phyloP scores from a whole-genome alignment of 2,888 invertebrate species.

The Parnassius apollo region DNA sequence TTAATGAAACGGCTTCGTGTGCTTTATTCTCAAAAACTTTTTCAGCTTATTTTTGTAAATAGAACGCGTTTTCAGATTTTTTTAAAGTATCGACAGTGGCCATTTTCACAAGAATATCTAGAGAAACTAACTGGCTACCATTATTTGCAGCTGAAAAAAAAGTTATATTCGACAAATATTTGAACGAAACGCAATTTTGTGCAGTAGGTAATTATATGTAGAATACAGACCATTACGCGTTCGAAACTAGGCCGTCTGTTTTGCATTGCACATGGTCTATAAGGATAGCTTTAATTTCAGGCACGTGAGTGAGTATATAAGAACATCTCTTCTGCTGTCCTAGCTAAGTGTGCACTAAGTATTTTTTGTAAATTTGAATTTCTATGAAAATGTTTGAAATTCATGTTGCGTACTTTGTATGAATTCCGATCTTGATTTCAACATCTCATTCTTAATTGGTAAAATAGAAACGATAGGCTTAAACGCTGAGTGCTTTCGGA shows the following conservation, averaged over 20 bases:
- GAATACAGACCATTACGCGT: constrained; percentile 46
- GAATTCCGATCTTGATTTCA: no score
- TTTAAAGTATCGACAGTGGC: background rate
- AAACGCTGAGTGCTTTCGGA: no score
- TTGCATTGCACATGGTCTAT: constrained; percentile 9
- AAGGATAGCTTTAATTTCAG: background rate
- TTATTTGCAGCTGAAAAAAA: background rate
- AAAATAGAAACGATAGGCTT: no score
- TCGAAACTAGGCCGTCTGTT: constrained; percentile 44
- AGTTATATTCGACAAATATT: constrained; percentile 1
- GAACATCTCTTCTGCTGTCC: no score
- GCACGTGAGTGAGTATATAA: background rate
- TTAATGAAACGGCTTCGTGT: background rate
- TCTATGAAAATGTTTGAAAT: no score
- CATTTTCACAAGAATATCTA: background rate
- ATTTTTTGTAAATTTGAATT: no score
- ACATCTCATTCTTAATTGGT: no score
- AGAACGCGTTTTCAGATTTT: constrained; percentile 1
- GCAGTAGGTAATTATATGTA: constrained; percentile 35
- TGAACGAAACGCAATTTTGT: constrained; percentile 12
- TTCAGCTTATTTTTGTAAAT: background rate
- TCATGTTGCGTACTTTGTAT: no score
- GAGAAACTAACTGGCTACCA: background rate
- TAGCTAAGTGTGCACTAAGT: no score
- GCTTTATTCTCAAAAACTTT: background rate